Conservation (phyloP, 2,797 vertebrate species). For the Astyanax mexicanus region DNA sequence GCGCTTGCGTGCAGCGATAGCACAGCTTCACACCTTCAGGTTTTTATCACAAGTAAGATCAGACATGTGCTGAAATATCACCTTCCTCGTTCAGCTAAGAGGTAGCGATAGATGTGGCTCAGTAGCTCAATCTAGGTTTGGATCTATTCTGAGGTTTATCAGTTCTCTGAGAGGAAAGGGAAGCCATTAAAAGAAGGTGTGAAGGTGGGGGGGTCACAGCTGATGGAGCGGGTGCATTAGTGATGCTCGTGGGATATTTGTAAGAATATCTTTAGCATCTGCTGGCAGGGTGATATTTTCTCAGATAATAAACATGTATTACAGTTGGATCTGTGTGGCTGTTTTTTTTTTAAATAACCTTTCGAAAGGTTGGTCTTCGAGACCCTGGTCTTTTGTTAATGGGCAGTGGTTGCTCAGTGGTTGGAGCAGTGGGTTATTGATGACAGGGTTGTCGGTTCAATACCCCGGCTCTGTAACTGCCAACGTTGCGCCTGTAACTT, state of each 20-base stretch:
- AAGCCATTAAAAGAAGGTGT: not conserved
- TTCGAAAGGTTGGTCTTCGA: too few species aligned
- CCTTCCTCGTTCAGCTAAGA: conserved; percentile 3
- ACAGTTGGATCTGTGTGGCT: not conserved
- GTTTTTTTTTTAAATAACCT: not conserved
- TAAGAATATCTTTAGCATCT: conserved; percentile 4
- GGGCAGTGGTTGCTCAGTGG: too few species aligned
- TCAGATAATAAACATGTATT: not conserved
- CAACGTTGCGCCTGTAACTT: too few species aligned
- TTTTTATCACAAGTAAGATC: conserved; percentile 12
- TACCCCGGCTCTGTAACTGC: too few species aligned
- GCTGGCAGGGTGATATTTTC: not conserved
- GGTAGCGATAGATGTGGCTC: not conserved
- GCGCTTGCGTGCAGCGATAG: too few species aligned
- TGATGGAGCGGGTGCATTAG: not conserved
- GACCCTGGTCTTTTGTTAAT: too few species aligned
- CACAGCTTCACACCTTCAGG: not conserved
- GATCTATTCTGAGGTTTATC: conserved; percentile 14
- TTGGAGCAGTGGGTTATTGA: too few species aligned
- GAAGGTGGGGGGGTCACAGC: not conserved
- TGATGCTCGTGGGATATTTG: not conserved
- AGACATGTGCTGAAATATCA: conserved; percentile 14
- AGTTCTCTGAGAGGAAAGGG: conserved; percentile 17
- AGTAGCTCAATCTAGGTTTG: not conserved
- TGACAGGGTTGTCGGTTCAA: too few species aligned